Conservation (phyloP, 2,113 vertebrate genomes). For the Rhinogobius similis region DNA sequence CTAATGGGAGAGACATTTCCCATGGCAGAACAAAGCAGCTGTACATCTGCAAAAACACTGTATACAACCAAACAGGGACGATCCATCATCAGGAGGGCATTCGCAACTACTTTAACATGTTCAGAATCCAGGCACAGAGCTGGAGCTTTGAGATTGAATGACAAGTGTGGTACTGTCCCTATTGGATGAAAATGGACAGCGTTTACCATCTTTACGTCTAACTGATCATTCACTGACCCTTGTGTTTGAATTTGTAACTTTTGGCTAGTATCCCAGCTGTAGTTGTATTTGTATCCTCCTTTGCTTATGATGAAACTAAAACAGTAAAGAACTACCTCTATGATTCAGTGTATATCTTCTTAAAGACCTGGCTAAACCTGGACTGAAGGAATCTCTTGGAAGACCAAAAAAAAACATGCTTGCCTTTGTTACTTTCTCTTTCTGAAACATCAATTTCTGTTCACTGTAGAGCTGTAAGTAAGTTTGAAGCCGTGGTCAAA, state of each 20-base stretch:
- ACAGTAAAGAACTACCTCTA: too few species aligned
- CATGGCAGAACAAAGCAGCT: slow-evolving; percentile 76
- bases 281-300: too few species aligned
- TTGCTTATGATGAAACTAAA: too few species aligned
- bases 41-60: slow-evolving; percentile 65
- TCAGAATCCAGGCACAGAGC: slow-evolving; percentile 13
- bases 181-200: not conserved
- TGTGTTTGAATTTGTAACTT: not conserved
- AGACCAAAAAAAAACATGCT: too few species aligned
- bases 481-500: slow-evolving; percentile 46
- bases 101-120: slow-evolving; percentile 19
- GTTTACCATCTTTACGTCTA: slow-evolving; percentile 27
- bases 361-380: not conserved
- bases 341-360: not conserved
- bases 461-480: slow-evolving; percentile 23
- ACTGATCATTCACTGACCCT: slow-evolving; percentile 18
- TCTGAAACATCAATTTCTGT: too few species aligned
- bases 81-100: slow-evolving; percentile 28
- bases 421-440: not conserved
- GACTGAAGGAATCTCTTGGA: not conserved
- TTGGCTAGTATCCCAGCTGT: too few species aligned
- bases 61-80: slow-evolving; percentile 44
- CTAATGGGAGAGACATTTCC: slow-evolving; percentile 67
- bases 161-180: too few species aligned
- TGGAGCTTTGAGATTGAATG: slow-evolving; percentile 18